Evolutionary conservation across 2,888 invertebrate species (phyloP), one percentile per base, ranked within the genome.

Genomic region (Auanema freiburgensis): DNA sequence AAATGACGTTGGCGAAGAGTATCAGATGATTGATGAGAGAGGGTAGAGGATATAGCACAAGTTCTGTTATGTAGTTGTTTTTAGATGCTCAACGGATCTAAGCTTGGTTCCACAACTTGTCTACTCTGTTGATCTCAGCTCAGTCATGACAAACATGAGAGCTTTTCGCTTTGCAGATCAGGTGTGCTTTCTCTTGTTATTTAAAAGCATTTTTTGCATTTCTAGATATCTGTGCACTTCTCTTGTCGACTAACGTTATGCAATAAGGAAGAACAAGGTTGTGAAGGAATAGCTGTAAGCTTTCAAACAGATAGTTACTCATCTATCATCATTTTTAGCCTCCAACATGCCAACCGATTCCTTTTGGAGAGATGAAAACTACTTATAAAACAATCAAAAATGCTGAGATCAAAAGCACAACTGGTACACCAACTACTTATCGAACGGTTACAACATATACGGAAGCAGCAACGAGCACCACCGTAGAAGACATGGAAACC

Each of bases 221-320:
- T 25, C 25, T 12, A 67, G 62, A 56, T 62, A 18, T 50, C 76
- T 24, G 77, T 83, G 8, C 76, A 77, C 66, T 83, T 83, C 61
- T 70, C 75, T 11, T 83, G 83, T 50, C 81, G 80, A 62, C 76
- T 83, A 18, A 81, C 83, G 0, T 57, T 80, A 5, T 83, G 83
- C 50, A 55, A 70, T 25, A 71, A 66, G 50, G 67, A 63, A 1
- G 79, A 79, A 23, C 69, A 79, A 41, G 83, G 82, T 0, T 83
- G 83, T 59, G 80, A 80, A 57, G 81, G 81, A 12, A 80, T 83
- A 40, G 75, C 79, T 55, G 81, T 81, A 21, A 57, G 67, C 3
- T 46, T 46, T 5, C 3, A 46, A 16, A 3, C 4, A 3, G 46
- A 21, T n/a, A 16, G n/a, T n/a, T 52, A 23, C 18, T 21, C 4